These are phyloP conservation scores for Patella caerulea DNA, from an alignment of 2,888 invertebrate genomes.

Conservation along the genomic window DNA sequence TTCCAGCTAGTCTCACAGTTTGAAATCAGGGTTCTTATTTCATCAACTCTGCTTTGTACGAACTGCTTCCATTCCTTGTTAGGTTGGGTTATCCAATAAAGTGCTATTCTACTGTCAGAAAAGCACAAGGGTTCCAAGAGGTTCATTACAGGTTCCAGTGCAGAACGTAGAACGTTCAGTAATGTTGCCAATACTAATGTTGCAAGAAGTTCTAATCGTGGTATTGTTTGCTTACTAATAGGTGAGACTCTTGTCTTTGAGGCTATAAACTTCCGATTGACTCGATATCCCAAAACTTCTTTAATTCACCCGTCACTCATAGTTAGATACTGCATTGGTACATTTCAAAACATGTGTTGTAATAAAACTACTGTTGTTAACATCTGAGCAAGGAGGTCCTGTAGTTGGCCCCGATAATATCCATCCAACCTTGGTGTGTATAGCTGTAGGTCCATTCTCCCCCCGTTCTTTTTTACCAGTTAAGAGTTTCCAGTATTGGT, in stretches of 20 bases:
- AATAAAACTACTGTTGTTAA: not conserved
- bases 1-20: not conserved
- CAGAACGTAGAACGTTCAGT: not conserved
- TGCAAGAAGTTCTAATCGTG: not conserved
- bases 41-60: not conserved
- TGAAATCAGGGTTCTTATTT: not conserved
- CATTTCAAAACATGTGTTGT: not conserved
- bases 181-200: not conserved
- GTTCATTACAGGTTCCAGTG: not conserved
- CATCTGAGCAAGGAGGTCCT: not conserved
- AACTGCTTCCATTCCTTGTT: constrained; percentile 2
- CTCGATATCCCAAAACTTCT: not conserved
- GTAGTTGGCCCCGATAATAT: not conserved
- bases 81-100: constrained; percentile 2
- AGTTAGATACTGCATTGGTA: not conserved
- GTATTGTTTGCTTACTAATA: not conserved
- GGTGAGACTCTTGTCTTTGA: not conserved
- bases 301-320: not conserved
- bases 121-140: not conserved
- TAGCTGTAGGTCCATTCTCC: not conserved
- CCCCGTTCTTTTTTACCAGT: not conserved
- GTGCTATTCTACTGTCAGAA: not conserved
- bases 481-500: not conserved
- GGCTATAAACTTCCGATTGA: not conserved
- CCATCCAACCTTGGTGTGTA: constrained; percentile 5